Percentiles rank a stretch among this genome's conserved stretches.
These are phyloP conservation scores for Andinoacara biseriatus DNA, from an alignment of 2,113 vertebrate genomes.

Conservation along the genomic window DNA sequence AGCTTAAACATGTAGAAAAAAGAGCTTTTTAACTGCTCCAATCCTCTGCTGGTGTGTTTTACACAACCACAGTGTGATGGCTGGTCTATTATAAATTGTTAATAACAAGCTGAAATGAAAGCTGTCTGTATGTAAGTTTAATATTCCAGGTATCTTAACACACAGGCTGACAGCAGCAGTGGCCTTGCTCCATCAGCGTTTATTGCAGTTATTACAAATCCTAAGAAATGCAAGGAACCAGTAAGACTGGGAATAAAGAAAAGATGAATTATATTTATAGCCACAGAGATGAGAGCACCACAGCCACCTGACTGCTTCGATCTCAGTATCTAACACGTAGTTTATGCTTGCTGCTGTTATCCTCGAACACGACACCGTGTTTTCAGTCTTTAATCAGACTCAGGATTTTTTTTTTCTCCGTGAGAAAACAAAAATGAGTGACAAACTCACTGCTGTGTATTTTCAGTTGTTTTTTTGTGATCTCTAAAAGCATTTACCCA, in stretches of 20 bases:
- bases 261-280: slow-evolving; percentile 2
- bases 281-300: not conserved
- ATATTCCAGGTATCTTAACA: not conserved
- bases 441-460: not conserved
- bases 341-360: not conserved
- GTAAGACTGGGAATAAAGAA: not conserved
- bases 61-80: not conserved
- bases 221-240: not conserved
- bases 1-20: not conserved
- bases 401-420: not conserved
- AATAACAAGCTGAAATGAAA: not conserved
- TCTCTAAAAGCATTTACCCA: not conserved
- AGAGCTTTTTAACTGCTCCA: not conserved
- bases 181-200: not conserved
- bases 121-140: not conserved
- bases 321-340: not conserved
- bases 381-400: not conserved
- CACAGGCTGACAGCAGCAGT: not conserved
- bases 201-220: not conserved
- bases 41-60: not conserved
- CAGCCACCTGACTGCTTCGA: not conserved
- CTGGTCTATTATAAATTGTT: not conserved
- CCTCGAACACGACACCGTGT: not conserved
- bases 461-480: not conserved
- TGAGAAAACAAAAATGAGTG: not conserved